Evolutionary conservation across 1,140 invertebrate genomes (phyloP).

Genomic region (Panulirus ornatus): DNA sequence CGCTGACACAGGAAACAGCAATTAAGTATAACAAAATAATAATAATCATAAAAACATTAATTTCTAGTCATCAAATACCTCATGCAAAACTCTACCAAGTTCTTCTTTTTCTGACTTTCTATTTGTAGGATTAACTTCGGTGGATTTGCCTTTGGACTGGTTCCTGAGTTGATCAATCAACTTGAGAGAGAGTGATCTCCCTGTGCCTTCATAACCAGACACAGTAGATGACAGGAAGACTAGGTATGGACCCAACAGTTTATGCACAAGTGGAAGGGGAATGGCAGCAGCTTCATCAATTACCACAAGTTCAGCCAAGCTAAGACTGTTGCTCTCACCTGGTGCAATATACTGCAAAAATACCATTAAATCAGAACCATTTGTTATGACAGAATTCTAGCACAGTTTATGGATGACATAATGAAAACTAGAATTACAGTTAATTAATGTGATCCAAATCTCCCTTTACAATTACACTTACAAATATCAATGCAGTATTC

Average conservation of each 20-base stretch:
- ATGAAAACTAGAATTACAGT: too few species aligned
- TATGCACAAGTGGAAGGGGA: conserved; percentile 94
- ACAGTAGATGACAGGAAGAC: conserved; percentile 96
- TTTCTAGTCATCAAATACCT: conserved; percentile 77
- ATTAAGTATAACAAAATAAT: not conserved
- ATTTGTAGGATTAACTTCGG: conserved; percentile 55
- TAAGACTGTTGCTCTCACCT: conserved; percentile 90
- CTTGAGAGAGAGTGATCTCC: conserved; percentile 96
- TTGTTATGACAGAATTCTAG: too few species aligned
- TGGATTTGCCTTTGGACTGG: conserved; percentile 78
- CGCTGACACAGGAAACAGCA: too few species aligned
- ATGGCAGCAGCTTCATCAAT: conserved; percentile 99
- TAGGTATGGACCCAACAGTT: conserved; percentile 94
- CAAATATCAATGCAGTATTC: too few species aligned
- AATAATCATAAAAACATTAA: conserved; percentile 3
- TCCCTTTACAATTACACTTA: too few species aligned
- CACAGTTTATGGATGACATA: too few species aligned
- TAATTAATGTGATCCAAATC: too few species aligned
- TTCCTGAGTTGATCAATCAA: conserved; percentile 92
- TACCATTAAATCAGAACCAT: too few species aligned
- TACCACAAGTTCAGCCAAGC: conserved; percentile 95
- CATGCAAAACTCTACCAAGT: conserved; percentile 80
- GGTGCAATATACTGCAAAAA: conserved; percentile 82
- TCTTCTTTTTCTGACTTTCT: conserved; percentile 77
- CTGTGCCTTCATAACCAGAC: conserved; percentile 96